Conservation (phyloP, 2,113 vertebrate genomes). For the Nesospiza acunhae region DNA sequence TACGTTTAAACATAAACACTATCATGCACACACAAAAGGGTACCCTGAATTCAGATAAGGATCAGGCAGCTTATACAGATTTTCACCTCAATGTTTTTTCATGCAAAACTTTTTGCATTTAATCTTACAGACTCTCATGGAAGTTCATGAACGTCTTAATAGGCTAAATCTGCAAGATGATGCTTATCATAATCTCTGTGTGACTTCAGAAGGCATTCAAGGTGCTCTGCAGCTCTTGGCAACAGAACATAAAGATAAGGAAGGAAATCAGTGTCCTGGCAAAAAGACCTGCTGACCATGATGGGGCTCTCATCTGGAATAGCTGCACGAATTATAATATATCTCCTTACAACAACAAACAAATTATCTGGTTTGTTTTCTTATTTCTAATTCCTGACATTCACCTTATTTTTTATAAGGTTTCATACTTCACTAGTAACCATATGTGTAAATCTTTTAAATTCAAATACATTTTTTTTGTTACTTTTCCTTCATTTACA, state of each 20-base stretch:
- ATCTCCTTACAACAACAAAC: background rate
- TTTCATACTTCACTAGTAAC: background rate
- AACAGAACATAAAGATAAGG: background rate
- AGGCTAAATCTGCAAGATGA: background rate
- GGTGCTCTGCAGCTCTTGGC: background rate
- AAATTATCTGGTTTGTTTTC: background rate
- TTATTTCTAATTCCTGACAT: background rate
- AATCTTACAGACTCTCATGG: background rate
- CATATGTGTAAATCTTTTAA: background rate
- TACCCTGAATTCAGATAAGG: background rate
- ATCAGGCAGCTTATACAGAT: background rate
- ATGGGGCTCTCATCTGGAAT: background rate
- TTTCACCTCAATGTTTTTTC: background rate
- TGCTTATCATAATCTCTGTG: background rate
- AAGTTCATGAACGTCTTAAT: background rate
- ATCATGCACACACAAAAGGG: background rate
- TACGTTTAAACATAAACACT: background rate
- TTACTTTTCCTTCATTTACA: background rate
- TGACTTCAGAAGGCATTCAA: background rate
- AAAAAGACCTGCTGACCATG: accelerated
- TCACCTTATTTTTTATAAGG: background rate
- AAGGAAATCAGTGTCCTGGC: background rate
- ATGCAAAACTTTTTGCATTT: background rate
- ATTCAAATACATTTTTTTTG: background rate
- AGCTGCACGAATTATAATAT: background rate